Conservation (phyloP, 2,113 vertebrate species). For the Protobothrops mucrosquamatus region DNA sequence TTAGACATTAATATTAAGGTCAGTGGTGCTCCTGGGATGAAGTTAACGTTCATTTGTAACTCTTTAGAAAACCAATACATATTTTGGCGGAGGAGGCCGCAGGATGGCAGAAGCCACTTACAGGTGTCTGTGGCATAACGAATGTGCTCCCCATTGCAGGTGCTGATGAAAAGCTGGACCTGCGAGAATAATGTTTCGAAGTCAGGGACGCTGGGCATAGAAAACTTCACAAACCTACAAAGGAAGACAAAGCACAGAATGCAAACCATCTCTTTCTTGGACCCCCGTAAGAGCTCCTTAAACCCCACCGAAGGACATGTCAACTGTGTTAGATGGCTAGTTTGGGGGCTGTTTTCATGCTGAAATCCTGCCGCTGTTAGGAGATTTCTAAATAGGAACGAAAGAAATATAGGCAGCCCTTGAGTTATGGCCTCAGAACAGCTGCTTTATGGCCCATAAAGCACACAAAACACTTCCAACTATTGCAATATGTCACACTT, state of each 20-base stretch:
- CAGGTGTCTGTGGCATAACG: conserved; percentile 99
- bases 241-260: conserved; percentile 24
- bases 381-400: background rate
- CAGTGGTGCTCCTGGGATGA: background rate
- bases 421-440: background rate
- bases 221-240: conserved; percentile 99
- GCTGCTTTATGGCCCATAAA: background rate
- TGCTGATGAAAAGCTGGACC: conserved; percentile 99
- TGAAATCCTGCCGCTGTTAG: background rate
- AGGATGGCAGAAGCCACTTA: conserved; percentile 68
- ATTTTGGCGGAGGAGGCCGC: background rate
- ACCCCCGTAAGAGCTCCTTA: background rate
- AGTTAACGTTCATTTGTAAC: background rate
- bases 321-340: background rate
- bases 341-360: background rate
- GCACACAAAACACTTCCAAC: background rate
- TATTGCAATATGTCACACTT: background rate
- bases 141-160: conserved; percentile 98
- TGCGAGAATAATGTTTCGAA: conserved; percentile 98
- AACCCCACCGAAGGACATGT: background rate
- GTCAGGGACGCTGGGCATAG: conserved; percentile 99
- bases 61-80: background rate
- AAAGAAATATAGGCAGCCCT: background rate
- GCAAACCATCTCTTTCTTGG: background rate
- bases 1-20: background rate